Percentiles rank a stretch among this genome's conserved stretches.
Conservation (phyloP, 2,888 invertebrate species). For the Melanchra persicariae region DNA sequence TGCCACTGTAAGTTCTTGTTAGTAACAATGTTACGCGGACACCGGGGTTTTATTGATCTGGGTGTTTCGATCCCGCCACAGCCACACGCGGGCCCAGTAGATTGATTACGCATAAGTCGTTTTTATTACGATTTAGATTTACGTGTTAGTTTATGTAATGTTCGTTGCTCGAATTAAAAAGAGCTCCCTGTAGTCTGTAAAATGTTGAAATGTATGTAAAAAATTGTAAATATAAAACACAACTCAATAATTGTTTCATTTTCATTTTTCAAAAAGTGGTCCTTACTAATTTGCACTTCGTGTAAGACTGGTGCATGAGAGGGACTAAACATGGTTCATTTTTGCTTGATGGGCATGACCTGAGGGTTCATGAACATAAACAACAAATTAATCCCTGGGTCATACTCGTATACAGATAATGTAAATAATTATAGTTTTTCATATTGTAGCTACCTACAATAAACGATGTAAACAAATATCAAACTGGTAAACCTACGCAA, state of each 20-base stretch:
- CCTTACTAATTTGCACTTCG: conserved; percentile 11
- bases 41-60: conserved; percentile 89
- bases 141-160: conserved; percentile 91
- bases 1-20: conserved; percentile 84
- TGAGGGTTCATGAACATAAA: neutral
- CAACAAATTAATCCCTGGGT: neutral
- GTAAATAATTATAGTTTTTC: conserved; percentile 6
- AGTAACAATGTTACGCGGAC: conserved; percentile 74
- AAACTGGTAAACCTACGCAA: conserved; percentile 16
- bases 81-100: conserved; percentile 83
- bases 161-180: conserved; percentile 91
- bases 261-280: conserved; percentile 53
- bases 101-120: conserved; percentile 86
- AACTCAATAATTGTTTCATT: conserved; percentile 87
- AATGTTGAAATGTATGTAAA: conserved; percentile 91
- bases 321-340: neutral
- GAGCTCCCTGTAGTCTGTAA: conserved; percentile 90
- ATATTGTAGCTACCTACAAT: neutral
- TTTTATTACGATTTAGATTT: conserved; percentile 90
- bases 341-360: too few relatives aligned
- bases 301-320: neutral
- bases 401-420: neutral
- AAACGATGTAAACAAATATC: conserved; percentile 28
- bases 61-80: conserved; percentile 83
- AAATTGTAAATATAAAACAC: conserved; percentile 89